Percentiles rank a stretch among this genome's conserved stretches.
phyloP scores from a whole-genome alignment of 1,140 invertebrate species.

The Augochlora pura region DNA sequence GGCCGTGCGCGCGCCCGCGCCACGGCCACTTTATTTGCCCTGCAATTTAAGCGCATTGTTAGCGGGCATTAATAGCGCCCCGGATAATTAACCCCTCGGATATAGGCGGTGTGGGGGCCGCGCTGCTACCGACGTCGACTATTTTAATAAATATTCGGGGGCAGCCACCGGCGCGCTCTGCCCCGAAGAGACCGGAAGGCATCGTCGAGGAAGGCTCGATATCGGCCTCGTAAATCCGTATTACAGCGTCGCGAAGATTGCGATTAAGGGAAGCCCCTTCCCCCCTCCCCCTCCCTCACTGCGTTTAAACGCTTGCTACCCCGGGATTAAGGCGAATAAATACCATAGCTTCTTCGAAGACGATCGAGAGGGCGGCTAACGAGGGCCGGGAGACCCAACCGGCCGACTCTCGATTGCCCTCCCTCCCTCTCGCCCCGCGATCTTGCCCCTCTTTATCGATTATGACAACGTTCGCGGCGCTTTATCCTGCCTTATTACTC shows the following conservation, averaged over 20 bases:
- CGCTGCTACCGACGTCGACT: background rate
- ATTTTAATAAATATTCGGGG: slow-evolving; percentile 4
- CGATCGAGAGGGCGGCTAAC: background rate
- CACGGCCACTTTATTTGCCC: slow-evolving; percentile 10
- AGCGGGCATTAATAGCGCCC: slow-evolving; percentile 15
- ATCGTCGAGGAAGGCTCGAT: background rate
- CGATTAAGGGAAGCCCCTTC: background rate
- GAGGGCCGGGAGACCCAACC: background rate
- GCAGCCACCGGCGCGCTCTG: too few relatives aligned
- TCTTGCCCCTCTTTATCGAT: too few relatives aligned
- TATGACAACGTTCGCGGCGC: too few relatives aligned
- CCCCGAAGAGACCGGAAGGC: background rate
- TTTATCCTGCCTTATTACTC: too few relatives aligned
- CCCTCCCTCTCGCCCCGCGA: too few relatives aligned
- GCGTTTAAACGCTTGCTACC: background rate
- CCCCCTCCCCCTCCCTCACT: too few relatives aligned
- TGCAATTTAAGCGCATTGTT: slow-evolving; percentile 22
- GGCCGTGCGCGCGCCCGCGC: too few relatives aligned
- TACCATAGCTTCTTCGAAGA: too few relatives aligned
- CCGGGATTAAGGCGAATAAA: background rate
- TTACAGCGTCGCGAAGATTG: background rate
- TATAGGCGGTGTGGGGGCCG: background rate
- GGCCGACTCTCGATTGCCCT: too few relatives aligned
- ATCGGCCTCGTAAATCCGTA: background rate
- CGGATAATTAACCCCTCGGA: slow-evolving; percentile 28